phyloP scores from a whole-genome alignment of 2,797 vertebrate species.

The Eurystomus glaucurus region DNA sequence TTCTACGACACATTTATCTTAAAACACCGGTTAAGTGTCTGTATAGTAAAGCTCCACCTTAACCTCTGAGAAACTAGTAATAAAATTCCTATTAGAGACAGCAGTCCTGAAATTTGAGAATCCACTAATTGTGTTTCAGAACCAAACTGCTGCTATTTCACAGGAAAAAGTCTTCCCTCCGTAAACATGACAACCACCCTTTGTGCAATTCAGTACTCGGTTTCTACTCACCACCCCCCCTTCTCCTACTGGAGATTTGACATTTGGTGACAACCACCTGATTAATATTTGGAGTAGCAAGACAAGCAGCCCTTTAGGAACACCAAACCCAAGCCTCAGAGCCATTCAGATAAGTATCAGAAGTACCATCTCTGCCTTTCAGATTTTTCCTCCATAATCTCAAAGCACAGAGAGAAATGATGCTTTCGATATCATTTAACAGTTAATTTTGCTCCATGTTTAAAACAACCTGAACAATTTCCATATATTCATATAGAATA shows the following conservation, averaged over 20 bases:
- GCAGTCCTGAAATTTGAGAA: background rate
- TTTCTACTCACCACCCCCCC: background rate
- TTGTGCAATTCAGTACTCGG: background rate
- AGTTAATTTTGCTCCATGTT: background rate
- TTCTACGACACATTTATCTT: background rate
- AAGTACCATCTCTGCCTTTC: background rate
- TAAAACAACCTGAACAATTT: background rate
- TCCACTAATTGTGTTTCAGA: background rate
- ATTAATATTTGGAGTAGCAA: background rate
- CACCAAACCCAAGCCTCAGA: background rate
- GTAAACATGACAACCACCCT: background rate
- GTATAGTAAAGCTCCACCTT: background rate
- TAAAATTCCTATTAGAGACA: background rate
- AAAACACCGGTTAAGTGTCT: background rate
- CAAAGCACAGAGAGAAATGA: background rate
- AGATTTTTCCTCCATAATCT: background rate
- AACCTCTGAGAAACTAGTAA: background rate
- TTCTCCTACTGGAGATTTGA: background rate
- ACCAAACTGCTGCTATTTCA: background rate
- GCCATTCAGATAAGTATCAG: background rate
- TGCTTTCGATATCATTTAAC: background rate
- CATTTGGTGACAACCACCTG: background rate
- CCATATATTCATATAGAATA: background rate
- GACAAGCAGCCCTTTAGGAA: background rate
- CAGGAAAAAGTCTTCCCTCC: background rate